Base-by-base conservation (phyloP, 2,797 vertebrate genomes). In the Pseudochirops corinnae region DNA sequence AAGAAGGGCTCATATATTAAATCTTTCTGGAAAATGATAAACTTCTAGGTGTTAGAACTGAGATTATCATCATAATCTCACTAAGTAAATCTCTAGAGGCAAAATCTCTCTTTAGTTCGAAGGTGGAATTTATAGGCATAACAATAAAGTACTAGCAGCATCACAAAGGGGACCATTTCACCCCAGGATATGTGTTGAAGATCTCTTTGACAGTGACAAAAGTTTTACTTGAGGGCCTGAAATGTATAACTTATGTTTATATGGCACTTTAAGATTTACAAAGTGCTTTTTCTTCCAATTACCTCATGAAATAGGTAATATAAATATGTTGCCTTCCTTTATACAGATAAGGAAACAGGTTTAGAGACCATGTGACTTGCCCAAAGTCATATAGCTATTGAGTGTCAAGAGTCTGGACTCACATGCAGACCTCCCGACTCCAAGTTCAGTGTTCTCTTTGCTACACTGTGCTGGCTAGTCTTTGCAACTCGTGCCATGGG, bases 71-170 rank as follows among this genome's bases (percentile, higher is more conserved):
- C 31, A 0, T 92, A 57, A 56, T 90, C 50, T 94, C 94, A 57
- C 46, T 94, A 60, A 91, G 62, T 92, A 39, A 33, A 55, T 92
- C 93, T 92, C 58, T 53, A 92, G 55, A 96, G 53, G 46, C 33
- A 91, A 92, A 92, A 96, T 58, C 28, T 91, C 92, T 58, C 33
- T 93, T 92, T 90, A 92, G 52, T 92, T 31, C 33, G 55, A 24
- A 93, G 2, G 9, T 93, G 55, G n/a, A 92, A 60, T 50, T 2
- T 93, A 74, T 57, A 39, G 9, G 55, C 91, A 95, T 94, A 62
- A 92, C 91, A 14, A 50, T 31, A 28, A 56, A 60, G 16, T 90
- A 26, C 6, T 10, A 82, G n/a, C 39, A 82, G 6, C n/a, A 39
- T 46, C 74, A 46, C n/a, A 46, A 82, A 82, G 39, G 74, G 74